phyloP scores from a whole-genome alignment of 1,140 invertebrate genomes.

The Drosophila watanabei region DNA sequence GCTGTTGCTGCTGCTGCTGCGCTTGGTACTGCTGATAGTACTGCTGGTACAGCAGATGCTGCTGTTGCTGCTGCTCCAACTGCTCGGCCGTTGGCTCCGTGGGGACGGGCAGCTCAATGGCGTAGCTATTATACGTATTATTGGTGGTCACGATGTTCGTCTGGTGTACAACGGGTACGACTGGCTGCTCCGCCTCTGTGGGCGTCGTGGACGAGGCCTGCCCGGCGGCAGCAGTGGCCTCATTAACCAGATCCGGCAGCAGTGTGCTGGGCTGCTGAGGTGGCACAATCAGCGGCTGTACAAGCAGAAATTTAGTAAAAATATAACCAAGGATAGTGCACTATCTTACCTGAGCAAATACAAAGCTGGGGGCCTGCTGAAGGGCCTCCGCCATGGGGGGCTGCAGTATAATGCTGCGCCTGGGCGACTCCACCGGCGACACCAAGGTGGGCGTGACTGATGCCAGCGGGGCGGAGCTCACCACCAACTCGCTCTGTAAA shows the following conservation, averaged over 20 bases:
- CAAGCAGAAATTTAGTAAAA: neutral
- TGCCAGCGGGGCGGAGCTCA: constrained; percentile 3
- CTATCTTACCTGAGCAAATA: constrained; percentile 64
- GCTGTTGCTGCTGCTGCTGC: constrained; percentile 37
- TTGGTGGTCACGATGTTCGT: constrained; percentile 43
- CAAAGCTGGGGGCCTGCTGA: constrained; percentile 76
- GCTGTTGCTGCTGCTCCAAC: constrained; percentile 36
- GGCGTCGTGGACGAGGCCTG: constrained; percentile 23
- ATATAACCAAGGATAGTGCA: neutral
- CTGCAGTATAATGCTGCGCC: constrained; percentile 87
- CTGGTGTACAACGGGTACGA: constrained; percentile 21
- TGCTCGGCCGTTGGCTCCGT: constrained; percentile 39
- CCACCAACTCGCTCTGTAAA: constrained; percentile 15
- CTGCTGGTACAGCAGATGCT: constrained; percentile 40
- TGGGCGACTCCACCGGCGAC: constrained; percentile 74
- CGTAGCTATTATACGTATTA: constrained; percentile 53
- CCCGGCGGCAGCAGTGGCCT: constrained; percentile 52
- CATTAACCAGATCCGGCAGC: constrained; percentile 69
- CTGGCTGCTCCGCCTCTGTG: constrained; percentile 4
- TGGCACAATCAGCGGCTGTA: constrained; percentile 56
- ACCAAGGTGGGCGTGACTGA: constrained; percentile 29
- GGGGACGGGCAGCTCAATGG: constrained; percentile 61
- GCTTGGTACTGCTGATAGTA: constrained; percentile 49
- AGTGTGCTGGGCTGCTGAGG: constrained; percentile 35
- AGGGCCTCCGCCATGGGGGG: constrained; percentile 84